Conservation (phyloP, 2,113 vertebrate species). For the Maccullochella peelii region DNA sequence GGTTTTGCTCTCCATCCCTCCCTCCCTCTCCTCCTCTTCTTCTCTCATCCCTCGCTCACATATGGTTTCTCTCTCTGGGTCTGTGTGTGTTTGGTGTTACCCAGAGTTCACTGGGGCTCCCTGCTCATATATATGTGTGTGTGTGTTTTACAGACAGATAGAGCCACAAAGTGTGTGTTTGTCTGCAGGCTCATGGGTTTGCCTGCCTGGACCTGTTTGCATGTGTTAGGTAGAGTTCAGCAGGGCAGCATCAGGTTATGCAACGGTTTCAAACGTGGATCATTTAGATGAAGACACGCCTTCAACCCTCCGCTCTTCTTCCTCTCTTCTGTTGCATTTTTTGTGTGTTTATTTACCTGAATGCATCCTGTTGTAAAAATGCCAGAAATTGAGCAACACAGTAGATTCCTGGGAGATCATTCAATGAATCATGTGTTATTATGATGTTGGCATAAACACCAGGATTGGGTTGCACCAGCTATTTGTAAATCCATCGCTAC, state of each 20-base stretch:
- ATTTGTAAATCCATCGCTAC: not conserved
- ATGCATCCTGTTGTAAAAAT: not conserved
- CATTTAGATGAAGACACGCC: slow-evolving; percentile 33
- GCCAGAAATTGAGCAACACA: not conserved
- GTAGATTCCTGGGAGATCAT: not conserved
- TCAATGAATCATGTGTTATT: not conserved
- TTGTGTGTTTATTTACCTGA: slow-evolving; percentile 9
- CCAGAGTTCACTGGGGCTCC: slow-evolving; percentile 81
- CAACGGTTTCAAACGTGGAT: slow-evolving; percentile 65
- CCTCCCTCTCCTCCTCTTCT: slow-evolving; percentile 45
- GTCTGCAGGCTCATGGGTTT: slow-evolving; percentile 35
- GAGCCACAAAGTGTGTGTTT: slow-evolving; percentile 42
- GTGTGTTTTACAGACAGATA: slow-evolving; percentile 46
- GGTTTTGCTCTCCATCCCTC: slow-evolving; percentile 75
- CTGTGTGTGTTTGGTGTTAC: slow-evolving; percentile 79
- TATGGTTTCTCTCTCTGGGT: slow-evolving; percentile 76
- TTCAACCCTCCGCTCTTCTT: not conserved
- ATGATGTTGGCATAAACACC: not conserved
- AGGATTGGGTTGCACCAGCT: not conserved
- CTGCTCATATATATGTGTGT: slow-evolving; percentile 50
- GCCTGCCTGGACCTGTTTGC: slow-evolving; percentile 47
- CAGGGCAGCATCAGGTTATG: slow-evolving; percentile 70
- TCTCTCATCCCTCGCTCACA: slow-evolving; percentile 76
- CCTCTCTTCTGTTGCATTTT: not conserved
- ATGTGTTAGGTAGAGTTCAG: slow-evolving; percentile 59